Percentiles rank a stretch among this genome's conserved stretches.
Evolutionary conservation across 2,888 invertebrate species (phyloP).

Genomic region (Acronicta alni): DNA sequence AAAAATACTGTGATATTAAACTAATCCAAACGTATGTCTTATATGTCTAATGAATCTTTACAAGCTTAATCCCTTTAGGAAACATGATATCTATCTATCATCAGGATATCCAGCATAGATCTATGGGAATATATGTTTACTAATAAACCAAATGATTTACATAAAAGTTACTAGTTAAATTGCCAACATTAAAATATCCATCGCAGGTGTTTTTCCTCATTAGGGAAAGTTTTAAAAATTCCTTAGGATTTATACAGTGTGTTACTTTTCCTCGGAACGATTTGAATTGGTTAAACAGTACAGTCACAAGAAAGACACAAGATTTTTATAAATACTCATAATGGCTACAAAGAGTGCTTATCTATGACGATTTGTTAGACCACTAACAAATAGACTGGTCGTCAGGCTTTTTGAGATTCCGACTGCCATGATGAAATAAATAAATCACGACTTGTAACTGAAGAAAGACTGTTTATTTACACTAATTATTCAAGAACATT

Average conservation of each 20-base stretch:
- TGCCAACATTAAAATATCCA: constrained; percentile 53
- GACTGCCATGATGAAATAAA: too few relatives aligned
- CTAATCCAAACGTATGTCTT: constrained; percentile 7
- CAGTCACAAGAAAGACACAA: too few relatives aligned
- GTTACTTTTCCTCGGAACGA: constrained; percentile 12
- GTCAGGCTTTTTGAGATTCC: too few relatives aligned
- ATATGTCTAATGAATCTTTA: constrained; percentile 4
- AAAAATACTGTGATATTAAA: neutral
- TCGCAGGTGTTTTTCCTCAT: constrained; percentile 75
- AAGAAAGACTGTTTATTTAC: too few relatives aligned
- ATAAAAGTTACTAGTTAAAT: constrained; percentile 45
- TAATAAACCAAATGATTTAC: constrained; percentile 53
- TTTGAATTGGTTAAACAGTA: too few relatives aligned
- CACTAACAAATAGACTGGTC: too few relatives aligned
- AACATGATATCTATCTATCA: constrained; percentile 42
- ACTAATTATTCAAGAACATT: too few relatives aligned
- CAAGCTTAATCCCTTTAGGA: constrained; percentile 10
- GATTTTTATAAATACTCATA: too few relatives aligned
- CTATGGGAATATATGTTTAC: constrained; percentile 30
- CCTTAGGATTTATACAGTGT: constrained; percentile 41
- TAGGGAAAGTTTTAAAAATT: constrained; percentile 67
- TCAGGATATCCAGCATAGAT: constrained; percentile 12
- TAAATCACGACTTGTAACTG: too few relatives aligned
- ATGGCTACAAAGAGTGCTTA: too few relatives aligned
- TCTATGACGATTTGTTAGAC: too few relatives aligned